These are phyloP conservation scores for Platycercus adscitus DNA, from an alignment of 2,113 vertebrate genomes.

Conservation along the genomic window DNA sequence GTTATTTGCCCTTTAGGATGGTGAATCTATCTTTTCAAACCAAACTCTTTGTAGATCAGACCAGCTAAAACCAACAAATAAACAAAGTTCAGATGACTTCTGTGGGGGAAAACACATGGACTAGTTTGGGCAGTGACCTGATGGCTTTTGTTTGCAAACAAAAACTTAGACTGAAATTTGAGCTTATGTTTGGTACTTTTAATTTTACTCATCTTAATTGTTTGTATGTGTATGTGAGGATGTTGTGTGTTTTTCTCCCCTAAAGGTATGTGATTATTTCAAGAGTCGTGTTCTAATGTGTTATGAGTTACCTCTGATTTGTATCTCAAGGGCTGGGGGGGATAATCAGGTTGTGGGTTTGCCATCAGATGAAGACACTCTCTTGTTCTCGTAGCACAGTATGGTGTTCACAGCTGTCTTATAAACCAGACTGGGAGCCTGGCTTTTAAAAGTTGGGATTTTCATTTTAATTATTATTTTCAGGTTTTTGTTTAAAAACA, in stretches of 20 bases:
- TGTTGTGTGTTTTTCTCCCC: background rate
- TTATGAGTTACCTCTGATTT: background rate
- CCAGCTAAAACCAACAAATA: background rate
- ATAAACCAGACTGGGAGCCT: background rate
- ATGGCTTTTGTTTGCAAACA: background rate
- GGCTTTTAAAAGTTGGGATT: background rate
- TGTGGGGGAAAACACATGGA: background rate
- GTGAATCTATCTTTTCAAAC: background rate
- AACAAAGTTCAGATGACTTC: background rate
- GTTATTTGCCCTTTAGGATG: background rate
- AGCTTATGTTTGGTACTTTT: background rate
- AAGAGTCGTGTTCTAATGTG: background rate
- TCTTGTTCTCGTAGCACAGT: background rate
- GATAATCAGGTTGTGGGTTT: background rate
- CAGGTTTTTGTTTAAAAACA: background rate
- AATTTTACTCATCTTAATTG: background rate
- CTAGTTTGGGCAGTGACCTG: background rate
- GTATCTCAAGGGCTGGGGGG: background rate
- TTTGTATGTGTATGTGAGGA: background rate
- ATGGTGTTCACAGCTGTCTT: background rate
- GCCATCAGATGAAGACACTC: background rate
- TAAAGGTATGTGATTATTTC: background rate
- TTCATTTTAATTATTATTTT: background rate
- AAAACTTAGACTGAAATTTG: background rate
- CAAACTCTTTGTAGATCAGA: background rate